A percentile compares a stretch with the other conserved stretches of the same genome.
phyloP scores from a whole-genome alignment of 2,888 invertebrate genomes.

The Capitulum mitella region DNA sequence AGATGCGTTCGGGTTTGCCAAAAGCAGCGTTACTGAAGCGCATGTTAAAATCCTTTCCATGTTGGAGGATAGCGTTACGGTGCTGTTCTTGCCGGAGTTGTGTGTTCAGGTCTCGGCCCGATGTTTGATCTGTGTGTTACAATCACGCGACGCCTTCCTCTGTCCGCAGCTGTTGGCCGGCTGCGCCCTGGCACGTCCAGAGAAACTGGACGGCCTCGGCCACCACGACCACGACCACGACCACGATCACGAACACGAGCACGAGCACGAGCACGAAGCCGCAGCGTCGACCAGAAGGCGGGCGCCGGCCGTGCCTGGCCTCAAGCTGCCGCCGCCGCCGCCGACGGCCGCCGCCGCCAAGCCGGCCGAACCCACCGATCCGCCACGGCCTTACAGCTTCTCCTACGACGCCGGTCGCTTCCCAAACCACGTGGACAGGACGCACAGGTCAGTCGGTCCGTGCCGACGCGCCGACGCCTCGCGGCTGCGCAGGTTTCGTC shows the following conservation, averaged over 20 bases:
- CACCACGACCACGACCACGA: background rate
- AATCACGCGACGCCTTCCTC: too few species aligned
- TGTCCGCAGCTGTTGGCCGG: background rate
- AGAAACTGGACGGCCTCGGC: background rate
- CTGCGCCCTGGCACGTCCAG: background rate
- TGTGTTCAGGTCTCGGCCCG: too few species aligned
- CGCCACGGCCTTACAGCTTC: slow-evolving; percentile 65
- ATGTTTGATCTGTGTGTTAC: too few species aligned
- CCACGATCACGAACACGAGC: background rate
- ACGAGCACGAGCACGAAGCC: background rate
- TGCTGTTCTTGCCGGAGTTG: too few species aligned
- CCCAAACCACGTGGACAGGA: slow-evolving; percentile 66
- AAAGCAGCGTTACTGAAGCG: too few species aligned
- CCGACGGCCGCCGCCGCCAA: background rate
- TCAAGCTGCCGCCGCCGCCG: background rate
- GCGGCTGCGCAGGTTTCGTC: too few species aligned
- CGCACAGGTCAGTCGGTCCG: slow-evolving; percentile 52
- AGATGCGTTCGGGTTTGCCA: too few species aligned
- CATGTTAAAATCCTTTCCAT: too few species aligned
- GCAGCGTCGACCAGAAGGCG: background rate
- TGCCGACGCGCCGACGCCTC: too few species aligned
- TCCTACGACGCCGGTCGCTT: slow-evolving; percentile 67
- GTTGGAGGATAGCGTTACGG: too few species aligned
- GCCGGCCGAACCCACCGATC: slow-evolving; percentile 42
- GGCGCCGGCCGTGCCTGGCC: background rate